A percentile compares a stretch with the other conserved stretches of the same genome.
Evolutionary conservation across 2,797 vertebrate genomes (phyloP).

Genomic region (Enoplosus armatus): DNA sequence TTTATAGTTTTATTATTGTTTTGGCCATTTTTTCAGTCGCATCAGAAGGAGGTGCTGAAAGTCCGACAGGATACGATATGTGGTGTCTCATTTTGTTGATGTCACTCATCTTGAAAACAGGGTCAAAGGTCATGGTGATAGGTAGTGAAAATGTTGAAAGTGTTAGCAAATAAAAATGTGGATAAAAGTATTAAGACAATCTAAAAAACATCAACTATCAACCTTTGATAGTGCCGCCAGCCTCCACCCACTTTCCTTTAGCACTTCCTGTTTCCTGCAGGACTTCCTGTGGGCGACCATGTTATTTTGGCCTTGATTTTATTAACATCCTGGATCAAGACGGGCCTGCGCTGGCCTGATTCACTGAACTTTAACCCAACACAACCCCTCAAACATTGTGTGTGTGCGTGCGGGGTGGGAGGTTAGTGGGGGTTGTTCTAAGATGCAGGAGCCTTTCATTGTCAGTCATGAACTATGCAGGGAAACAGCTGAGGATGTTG

Average conservation of each 20-base stretch:
- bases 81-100: slow-evolving; percentile 14
- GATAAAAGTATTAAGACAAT: too few relatives aligned
- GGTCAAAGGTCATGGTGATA: background rate
- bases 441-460: too few relatives aligned
- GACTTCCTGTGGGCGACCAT: slow-evolving; percentile 58
- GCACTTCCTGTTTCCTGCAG: slow-evolving; percentile 73
- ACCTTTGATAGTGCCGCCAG: slow-evolving; percentile 26
- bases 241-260: slow-evolving; percentile 49
- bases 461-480: slow-evolving; percentile 20
- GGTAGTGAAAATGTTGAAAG: background rate
- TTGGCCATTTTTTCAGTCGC: background rate
- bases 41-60: background rate
- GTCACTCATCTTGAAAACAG: background rate
- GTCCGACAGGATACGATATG: background rate
- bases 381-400: background rate
- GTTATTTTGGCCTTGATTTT: slow-evolving; percentile 52
- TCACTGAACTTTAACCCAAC: slow-evolving; percentile 28
- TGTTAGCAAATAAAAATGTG: background rate
- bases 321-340: slow-evolving; percentile 57
- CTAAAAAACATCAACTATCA: too few relatives aligned
- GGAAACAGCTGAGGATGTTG: slow-evolving; percentile 25
- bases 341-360: background rate
- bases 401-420: too few relatives aligned
- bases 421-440: too few relatives aligned
- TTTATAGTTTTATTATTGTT: background rate